Percentiles rank a stretch among this genome's conserved stretches.
Conservation (phyloP, 2,888 invertebrate genomes). For the Chalcis sispes region DNA sequence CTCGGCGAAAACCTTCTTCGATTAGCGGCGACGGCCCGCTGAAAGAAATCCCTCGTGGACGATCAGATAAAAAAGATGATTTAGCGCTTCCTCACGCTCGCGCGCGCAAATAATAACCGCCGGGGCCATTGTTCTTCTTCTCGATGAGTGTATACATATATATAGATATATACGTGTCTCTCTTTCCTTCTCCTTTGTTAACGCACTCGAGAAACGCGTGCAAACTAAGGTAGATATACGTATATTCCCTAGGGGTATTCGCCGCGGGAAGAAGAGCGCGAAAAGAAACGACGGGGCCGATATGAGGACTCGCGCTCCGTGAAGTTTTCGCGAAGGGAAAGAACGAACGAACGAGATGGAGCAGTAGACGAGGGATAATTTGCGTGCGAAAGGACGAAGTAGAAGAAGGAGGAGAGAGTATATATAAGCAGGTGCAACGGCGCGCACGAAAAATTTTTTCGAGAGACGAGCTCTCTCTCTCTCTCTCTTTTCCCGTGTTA, state of each 20-base stretch:
- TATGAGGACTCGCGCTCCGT: background rate
- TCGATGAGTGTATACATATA: too few species aligned
- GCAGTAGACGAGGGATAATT: constrained; percentile 30
- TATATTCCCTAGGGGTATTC: too few species aligned
- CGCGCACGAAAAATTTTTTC: too few species aligned
- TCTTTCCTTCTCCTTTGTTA: background rate
- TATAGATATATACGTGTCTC: too few species aligned
- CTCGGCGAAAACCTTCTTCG: constrained; percentile 1
- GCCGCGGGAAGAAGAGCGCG: background rate
- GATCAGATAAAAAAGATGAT: constrained; percentile 58
- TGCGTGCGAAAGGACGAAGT: constrained; percentile 41
- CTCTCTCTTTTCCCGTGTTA: too few species aligned
- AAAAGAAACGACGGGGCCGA: too few species aligned
- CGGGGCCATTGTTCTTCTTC: constrained; percentile 26
- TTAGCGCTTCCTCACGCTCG: constrained; percentile 56
- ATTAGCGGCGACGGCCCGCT: constrained; percentile 6
- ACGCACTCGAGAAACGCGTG: background rate
- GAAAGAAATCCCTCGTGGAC: constrained; percentile 46
- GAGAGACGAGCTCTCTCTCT: too few species aligned
- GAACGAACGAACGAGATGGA: background rate
- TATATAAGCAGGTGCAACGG: background rate
- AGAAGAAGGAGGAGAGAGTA: background rate
- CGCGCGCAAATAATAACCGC: constrained; percentile 49
- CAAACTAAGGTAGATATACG: too few species aligned
- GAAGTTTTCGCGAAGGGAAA: background rate